A percentile compares a stretch with the other conserved stretches of the same genome.
phyloP scores from a whole-genome alignment of 2,113 vertebrate species.

The Falco punctatus region DNA sequence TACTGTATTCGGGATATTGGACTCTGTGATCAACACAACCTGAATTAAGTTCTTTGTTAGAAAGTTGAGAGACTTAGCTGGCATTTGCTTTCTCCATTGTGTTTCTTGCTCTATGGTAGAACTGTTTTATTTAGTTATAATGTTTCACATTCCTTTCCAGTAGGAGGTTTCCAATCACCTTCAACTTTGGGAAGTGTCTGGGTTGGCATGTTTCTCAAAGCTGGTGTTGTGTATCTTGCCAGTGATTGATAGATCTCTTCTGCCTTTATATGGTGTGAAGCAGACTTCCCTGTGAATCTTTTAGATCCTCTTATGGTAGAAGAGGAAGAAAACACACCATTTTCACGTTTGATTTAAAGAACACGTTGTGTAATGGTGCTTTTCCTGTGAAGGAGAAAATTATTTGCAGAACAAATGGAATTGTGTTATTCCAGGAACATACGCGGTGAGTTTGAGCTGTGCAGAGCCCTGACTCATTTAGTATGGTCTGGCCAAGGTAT shows the following conservation, averaged over 20 bases:
- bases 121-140: background rate
- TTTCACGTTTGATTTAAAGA: slow-evolving; percentile 10
- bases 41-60: background rate
- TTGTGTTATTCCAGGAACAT: slow-evolving; percentile 58
- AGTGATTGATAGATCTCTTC: background rate
- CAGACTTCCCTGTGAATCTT: background rate
- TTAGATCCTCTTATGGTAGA: background rate
- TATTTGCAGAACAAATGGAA: slow-evolving; percentile 47
- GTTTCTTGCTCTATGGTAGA: background rate
- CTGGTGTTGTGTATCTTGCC: background rate
- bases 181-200: background rate
- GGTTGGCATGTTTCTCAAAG: background rate
- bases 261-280: background rate
- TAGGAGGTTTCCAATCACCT: background rate
- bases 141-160: background rate
- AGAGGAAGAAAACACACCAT: background rate
- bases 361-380: slow-evolving; percentile 18
- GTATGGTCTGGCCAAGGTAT: slow-evolving; percentile 42
- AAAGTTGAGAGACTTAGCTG: background rate
- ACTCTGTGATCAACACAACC: background rate
- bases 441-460: background rate
- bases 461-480: slow-evolving; percentile 45
- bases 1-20: background rate
- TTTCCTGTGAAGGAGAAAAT: slow-evolving; percentile 52
- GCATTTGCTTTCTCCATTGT: background rate